A percentile compares a stretch with the other conserved stretches of the same genome.
phyloP scores from a whole-genome alignment of 2,797 vertebrate genomes.

The Octomys mimax region DNA sequence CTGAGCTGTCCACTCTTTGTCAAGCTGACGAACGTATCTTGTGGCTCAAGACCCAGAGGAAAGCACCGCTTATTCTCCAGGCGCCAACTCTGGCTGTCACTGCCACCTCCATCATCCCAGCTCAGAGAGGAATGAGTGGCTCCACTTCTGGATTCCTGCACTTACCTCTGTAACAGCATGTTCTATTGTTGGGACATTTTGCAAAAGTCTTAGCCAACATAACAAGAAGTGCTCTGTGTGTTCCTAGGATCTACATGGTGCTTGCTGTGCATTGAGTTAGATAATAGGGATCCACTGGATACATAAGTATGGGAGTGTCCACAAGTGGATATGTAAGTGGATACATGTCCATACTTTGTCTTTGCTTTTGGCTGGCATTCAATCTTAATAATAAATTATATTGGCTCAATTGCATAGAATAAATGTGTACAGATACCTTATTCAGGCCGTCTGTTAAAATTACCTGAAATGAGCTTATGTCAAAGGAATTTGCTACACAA shows the following conservation, averaged over 20 bases:
- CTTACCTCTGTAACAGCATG: not conserved
- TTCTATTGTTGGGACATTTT: not conserved
- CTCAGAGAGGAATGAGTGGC: not conserved
- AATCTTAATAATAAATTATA: conserved; percentile 18
- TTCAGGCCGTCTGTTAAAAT: conserved; percentile 53
- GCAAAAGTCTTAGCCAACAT: not conserved
- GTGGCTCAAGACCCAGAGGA: conserved; percentile 28
- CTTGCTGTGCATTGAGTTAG: not conserved
- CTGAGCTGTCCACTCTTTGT: not conserved
- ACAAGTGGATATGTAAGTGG: not conserved
- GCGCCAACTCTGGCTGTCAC: not conserved
- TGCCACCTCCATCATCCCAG: not conserved
- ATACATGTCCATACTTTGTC: not conserved
- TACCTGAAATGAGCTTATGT: conserved; percentile 40
- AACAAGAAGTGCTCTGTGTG: not conserved
- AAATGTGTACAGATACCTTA: not conserved
- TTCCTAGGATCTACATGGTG: not conserved
- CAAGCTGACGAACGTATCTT: conserved; percentile 42
- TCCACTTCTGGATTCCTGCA: not conserved
- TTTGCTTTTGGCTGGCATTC: not conserved
- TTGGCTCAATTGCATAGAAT: conserved; percentile 6
- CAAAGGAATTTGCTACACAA: conserved; percentile 47
- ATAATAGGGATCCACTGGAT: not conserved
- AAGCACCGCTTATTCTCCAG: not conserved
- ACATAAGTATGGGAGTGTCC: not conserved